Evolutionary conservation across 1,140 invertebrate genomes (phyloP), one percentile per base, ranked within the genome.

Genomic region (Euura saliciscinereae): DNA sequence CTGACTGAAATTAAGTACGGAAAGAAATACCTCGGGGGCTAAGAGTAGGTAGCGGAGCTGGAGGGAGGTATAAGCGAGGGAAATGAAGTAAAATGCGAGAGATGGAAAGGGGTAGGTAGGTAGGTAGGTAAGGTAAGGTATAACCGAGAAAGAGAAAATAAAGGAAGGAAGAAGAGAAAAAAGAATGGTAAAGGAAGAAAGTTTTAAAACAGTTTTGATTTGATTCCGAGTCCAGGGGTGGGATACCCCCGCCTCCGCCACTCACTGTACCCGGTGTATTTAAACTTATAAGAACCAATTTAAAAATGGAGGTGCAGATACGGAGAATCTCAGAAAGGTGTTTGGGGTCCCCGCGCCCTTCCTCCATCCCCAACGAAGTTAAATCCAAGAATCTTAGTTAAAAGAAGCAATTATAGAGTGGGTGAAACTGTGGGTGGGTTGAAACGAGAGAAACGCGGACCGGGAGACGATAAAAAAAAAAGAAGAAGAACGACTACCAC

Each of bases 221-320:
- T 80, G 77, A 83, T 82, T 80, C 77, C 72, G 75, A 72, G 13
- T 44, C 68, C n/a, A 43, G 64, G 45, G 67, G 44, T 75, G 11
- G 65, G 28, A 28, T 28, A 28, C 28, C 28, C 28, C 28, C 28
- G 28, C 28, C 28, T 28, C 28, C 28, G 28, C 28, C 28, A 1
- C 28, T 28, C 1, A 28, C 28, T 28, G 28, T 28, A 28, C 28
- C 73, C 68, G 71, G 65, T 76, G 76, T 82, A 79, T 83, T 84
- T 81, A 83, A 84, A 85, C 77, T 84, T 84, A 83, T 84, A 85
- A 85, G 82, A 85, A 84, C 76, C 82, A 85, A 85, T 84, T 85
- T 84, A 84, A 84, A 83, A 84, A 84, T 83, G 76, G 74, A 68
- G 59, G 73, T 74, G 72, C 74, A 68, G 74, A 71, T 59, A 70